Evolutionary conservation across 2,888 invertebrate genomes (phyloP).

Genomic region (Linnaemya tessellans): DNA sequence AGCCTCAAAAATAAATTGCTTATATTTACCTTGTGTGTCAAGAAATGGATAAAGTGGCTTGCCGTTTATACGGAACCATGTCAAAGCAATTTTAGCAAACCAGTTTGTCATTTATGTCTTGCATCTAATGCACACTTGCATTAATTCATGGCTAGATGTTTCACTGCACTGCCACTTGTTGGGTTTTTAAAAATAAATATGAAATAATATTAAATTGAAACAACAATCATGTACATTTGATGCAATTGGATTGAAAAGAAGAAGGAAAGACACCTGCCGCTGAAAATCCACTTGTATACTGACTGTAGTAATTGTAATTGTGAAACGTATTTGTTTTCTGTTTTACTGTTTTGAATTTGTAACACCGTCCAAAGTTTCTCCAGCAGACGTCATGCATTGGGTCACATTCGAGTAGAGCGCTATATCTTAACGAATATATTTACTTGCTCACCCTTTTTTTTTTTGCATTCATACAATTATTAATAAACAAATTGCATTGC

Average conservation of each 20-base stretch:
- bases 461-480: conserved; percentile 22
- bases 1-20: too few species aligned
- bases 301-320: neutral
- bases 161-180: conserved; percentile 24
- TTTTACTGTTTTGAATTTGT: conserved; percentile 8
- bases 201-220: conserved; percentile 5
- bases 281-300: neutral
- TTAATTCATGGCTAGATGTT: conserved; percentile 21
- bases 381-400: conserved; percentile 24
- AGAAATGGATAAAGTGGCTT: too few species aligned
- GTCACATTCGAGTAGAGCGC: neutral
- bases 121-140: neutral
- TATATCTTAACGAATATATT: neutral
- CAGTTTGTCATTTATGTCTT: neutral
- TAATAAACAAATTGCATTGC: conserved; percentile 8
- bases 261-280: conserved; percentile 48
- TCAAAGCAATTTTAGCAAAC: too few species aligned
- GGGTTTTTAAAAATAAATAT: conserved; percentile 21
- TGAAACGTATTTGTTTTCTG: neutral
- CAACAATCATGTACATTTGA: neutral
- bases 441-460: neutral
- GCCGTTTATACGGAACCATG: too few species aligned
- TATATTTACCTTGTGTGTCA: too few species aligned
- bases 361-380: conserved; percentile 1
- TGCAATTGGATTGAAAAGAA: conserved; percentile 46